Percentiles rank a stretch among this genome's conserved stretches.
These are phyloP conservation scores for Drosophila infuscata DNA, from an alignment of 2,888 invertebrate species.

Conservation along the genomic window DNA sequence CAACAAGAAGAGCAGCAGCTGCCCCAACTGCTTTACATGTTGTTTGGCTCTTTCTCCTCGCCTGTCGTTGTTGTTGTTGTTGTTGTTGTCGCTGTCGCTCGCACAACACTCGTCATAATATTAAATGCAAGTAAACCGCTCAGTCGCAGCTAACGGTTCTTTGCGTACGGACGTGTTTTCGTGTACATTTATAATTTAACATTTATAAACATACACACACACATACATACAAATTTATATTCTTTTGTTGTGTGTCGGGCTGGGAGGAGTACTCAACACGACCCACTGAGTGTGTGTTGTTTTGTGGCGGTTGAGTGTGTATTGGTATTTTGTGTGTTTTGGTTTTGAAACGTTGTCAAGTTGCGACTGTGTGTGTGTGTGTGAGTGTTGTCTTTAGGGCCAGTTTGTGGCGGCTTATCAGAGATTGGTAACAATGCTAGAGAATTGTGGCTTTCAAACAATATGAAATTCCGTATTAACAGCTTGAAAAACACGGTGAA, in stretches of 20 bases:
- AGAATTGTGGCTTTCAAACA: constrained; percentile 42
- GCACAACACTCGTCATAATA: constrained; percentile 48
- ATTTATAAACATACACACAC: neutral
- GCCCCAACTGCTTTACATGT: constrained; percentile 65
- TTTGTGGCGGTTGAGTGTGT: constrained; percentile 32
- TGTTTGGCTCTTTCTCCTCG: constrained; percentile 47
- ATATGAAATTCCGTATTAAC: constrained; percentile 21
- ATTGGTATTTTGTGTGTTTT: constrained; percentile 67
- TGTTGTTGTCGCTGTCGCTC: constrained; percentile 34
- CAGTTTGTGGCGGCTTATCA: constrained; percentile 69
- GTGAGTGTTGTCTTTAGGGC: constrained; percentile 55
- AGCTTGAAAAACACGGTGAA: constrained; percentile 23
- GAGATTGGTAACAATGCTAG: constrained; percentile 66
- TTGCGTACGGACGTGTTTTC: constrained; percentile 84
- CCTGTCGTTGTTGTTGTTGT: constrained; percentile 32
- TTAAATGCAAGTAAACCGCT: constrained; percentile 52
- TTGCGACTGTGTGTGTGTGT: constrained; percentile 24
- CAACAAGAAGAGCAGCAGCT: constrained; percentile 38
- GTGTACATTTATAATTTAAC: constrained; percentile 25
- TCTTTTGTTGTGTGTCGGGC: constrained; percentile 21
- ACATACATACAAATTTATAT: constrained; percentile 1
- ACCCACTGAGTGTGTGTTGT: constrained; percentile 21
- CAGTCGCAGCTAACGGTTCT: constrained; percentile 85
- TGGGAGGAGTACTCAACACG: constrained; percentile 14
- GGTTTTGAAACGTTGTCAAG: constrained; percentile 65